Evolutionary conservation across 2,888 invertebrate species (phyloP).

Genomic region (Sesia bembeciformis): DNA sequence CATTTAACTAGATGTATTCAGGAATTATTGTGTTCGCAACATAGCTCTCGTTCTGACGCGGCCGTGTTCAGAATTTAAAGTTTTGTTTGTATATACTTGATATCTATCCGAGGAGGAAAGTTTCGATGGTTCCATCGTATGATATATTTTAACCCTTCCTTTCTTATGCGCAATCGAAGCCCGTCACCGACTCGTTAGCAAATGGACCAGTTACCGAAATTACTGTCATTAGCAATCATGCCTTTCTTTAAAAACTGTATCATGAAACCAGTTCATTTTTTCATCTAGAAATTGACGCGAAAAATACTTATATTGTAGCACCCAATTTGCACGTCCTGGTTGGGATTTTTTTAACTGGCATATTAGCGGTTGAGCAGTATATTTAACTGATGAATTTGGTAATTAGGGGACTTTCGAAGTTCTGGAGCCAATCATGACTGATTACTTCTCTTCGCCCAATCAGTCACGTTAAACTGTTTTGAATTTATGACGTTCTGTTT

Average conservation of each 20-base stretch:
- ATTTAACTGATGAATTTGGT: background rate
- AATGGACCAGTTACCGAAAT: constrained; percentile 44
- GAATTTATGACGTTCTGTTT: no score
- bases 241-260: constrained; percentile 47
- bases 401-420: background rate
- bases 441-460: background rate
- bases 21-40: constrained; percentile 55
- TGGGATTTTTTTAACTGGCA: background rate
- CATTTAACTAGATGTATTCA: constrained; percentile 64
- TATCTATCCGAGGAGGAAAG: background rate
- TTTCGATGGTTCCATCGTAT: no score
- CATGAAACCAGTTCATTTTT: constrained; percentile 39
- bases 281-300: constrained; percentile 3
- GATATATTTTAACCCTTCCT: constrained; percentile 9
- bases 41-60: constrained; percentile 37
- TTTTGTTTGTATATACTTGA: background rate
- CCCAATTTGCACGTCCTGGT: background rate
- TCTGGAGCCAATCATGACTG: background rate
- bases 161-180: constrained; percentile 38
- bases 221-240: constrained; percentile 47
- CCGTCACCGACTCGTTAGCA: constrained; percentile 43
- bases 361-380: background rate
- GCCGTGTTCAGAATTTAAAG: constrained; percentile 45
- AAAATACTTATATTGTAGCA: background rate
- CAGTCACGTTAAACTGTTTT: no score